Evolutionary conservation across 2,797 vertebrate species (phyloP).

Genomic region (Anomalospiza imberbis): DNA sequence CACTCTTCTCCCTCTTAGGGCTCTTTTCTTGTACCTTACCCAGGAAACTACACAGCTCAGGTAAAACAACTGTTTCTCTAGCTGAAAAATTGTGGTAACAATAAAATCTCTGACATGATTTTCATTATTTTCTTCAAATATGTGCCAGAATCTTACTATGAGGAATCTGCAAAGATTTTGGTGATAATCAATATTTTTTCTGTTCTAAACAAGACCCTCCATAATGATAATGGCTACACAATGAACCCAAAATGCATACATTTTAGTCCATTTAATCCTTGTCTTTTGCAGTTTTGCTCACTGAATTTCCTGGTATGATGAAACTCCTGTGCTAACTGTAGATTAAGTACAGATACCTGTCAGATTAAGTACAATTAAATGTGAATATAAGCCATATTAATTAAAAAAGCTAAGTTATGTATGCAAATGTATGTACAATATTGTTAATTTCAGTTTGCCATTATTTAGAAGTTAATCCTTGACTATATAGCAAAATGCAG

Average conservation of each 20-base stretch:
- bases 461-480: constrained; percentile 6
- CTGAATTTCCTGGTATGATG: neutral
- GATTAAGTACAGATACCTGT: neutral
- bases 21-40: neutral
- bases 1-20: neutral
- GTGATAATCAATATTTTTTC: neutral
- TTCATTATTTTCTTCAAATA: neutral
- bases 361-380: neutral
- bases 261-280: neutral
- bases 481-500: neutral
- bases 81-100: neutral
- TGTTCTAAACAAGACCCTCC: neutral
- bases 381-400: neutral
- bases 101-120: neutral
- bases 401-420: neutral
- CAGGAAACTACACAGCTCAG: neutral
- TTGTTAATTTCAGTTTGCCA: neutral
- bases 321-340: neutral
- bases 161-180: neutral
- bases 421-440: neutral
- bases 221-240: neutral
- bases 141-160: neutral
- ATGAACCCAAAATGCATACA: neutral
- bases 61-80: neutral
- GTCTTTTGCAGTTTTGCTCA: neutral